Conservation (phyloP, 2,888 invertebrate species). For the Alentia gelatinosa region DNA sequence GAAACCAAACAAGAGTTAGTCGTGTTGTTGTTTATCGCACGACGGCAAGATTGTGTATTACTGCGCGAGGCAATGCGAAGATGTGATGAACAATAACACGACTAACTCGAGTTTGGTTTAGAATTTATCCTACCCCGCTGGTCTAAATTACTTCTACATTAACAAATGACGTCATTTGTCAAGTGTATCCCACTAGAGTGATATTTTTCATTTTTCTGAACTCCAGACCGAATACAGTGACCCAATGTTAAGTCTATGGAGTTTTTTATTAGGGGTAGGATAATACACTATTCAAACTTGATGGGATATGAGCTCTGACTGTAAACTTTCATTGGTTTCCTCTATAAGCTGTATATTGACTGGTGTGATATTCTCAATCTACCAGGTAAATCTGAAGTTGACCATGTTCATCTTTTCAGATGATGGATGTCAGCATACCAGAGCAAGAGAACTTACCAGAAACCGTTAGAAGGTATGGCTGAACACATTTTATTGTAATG, state of each 20-base stretch:
- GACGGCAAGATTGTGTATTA: too few relatives aligned
- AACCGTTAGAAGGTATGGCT: conserved; percentile 71
- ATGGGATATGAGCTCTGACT: background rate
- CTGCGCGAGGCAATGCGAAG: too few relatives aligned
- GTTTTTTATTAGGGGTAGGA: background rate
- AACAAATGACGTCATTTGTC: too few relatives aligned
- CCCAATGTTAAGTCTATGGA: background rate
- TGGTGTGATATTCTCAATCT: background rate
- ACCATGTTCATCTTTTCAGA: conserved; percentile 64
- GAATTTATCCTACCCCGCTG: too few relatives aligned
- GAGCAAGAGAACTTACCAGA: conserved; percentile 73
- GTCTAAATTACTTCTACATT: too few relatives aligned
- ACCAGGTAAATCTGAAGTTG: background rate
- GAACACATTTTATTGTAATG: background rate
- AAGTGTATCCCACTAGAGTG: too few relatives aligned
- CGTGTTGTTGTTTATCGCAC: too few relatives aligned
- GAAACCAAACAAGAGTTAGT: too few relatives aligned
- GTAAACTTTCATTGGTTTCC: background rate
- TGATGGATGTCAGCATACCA: conserved; percentile 68
- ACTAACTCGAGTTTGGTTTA: too few relatives aligned
- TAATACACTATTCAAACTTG: background rate
- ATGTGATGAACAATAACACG: too few relatives aligned
- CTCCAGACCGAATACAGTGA: too few relatives aligned
- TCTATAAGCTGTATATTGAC: background rate
- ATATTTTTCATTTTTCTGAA: too few relatives aligned